Conservation (phyloP, 1,140 invertebrate genomes). For the Drosophila nigromelanica region DNA sequence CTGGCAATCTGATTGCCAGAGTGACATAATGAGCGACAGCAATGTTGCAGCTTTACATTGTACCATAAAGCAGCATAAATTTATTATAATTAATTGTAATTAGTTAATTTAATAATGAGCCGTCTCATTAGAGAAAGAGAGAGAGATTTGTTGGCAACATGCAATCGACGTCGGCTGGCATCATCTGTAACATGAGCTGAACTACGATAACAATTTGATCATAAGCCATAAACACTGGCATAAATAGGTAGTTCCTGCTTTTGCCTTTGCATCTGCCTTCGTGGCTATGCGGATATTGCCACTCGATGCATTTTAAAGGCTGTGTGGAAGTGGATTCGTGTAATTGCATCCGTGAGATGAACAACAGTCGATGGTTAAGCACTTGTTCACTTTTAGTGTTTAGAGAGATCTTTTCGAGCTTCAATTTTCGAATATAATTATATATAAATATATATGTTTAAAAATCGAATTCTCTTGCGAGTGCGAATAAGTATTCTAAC, state of each 20-base stretch:
- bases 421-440: too few species aligned
- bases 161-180: conserved; percentile 5
- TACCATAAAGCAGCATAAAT: conserved; percentile 43
- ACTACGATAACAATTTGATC: conserved; percentile 3
- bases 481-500: too few species aligned
- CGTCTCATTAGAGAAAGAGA: conserved; percentile 35
- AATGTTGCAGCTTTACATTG: conserved; percentile 21
- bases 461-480: too few species aligned
- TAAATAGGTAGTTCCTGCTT: conserved; percentile 21
- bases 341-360: conserved; percentile 34
- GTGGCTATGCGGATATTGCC: conserved; percentile 33
- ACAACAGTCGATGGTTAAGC: background rate
- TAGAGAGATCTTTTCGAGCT: too few species aligned
- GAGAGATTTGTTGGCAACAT: conserved; percentile 1
- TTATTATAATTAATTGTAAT: conserved; percentile 64
- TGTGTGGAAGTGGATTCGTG: conserved; percentile 17
- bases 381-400: background rate
- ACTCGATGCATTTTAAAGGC: conserved; percentile 8
- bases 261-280: conserved; percentile 11
- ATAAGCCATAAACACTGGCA: background rate
- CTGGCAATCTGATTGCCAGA: conserved; percentile 43
- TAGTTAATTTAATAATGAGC: conserved; percentile 52
- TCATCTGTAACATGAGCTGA: background rate
- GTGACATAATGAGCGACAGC: conserved; percentile 60
- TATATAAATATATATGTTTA: too few species aligned